Conservation (phyloP, 2,888 invertebrate genomes). For the Arge pagana region DNA sequence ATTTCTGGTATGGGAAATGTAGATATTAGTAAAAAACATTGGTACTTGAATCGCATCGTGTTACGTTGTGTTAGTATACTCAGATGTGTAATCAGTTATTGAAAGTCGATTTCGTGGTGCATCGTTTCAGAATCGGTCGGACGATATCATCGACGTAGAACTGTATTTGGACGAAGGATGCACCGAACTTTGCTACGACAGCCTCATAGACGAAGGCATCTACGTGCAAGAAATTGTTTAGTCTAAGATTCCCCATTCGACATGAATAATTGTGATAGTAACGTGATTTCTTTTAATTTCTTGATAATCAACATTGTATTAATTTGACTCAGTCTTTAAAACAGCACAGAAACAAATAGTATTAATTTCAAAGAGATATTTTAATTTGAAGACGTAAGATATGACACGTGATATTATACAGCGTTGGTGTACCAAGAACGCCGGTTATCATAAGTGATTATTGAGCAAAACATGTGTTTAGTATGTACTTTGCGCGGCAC, state of each 20-base stretch:
- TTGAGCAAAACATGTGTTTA: no score
- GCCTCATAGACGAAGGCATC: constrained; percentile 36
- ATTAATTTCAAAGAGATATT: no score
- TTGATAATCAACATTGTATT: not conserved
- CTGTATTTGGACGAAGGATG: constrained; percentile 36
- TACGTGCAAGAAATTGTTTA: no score
- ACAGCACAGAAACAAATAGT: no score
- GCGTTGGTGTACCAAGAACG: no score
- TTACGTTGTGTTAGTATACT: not conserved
- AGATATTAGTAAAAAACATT: not conserved
- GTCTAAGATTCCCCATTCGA: no score
- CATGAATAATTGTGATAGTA: no score
- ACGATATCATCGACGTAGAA: constrained; percentile 31
- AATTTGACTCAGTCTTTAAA: no score
- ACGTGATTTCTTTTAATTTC: constrained; percentile 16
- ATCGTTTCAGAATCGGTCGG: constrained; percentile 28
- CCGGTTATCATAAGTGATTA: no score
- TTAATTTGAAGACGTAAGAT: no score
- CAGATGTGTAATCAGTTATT: not conserved
- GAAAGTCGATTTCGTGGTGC: not conserved
- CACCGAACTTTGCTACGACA: constrained; percentile 32
- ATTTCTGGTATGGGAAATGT: not conserved
- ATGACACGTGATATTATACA: no score
- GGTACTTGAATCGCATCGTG: not conserved
- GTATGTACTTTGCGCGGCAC: no score